Base-by-base conservation (phyloP, 2,113 vertebrate species). In the Thunnus maccoyii region DNA sequence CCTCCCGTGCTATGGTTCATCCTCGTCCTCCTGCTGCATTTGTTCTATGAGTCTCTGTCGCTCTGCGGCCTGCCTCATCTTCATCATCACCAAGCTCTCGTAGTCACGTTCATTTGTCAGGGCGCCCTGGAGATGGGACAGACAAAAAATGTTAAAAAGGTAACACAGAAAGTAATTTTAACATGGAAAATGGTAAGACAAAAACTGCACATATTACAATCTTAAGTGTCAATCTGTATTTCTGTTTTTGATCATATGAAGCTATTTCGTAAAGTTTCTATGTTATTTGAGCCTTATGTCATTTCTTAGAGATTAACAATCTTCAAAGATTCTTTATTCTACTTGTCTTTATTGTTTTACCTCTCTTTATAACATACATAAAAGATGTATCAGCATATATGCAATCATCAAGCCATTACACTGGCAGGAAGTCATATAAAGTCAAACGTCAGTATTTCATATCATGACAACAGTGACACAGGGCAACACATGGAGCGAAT, bases 41-140 rank as follows among this genome's bases (percentile, higher is more conserved):
- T 96, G 94, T 64, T 97, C 93, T 0, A 98, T 98, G 18, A 99
- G 95, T 78, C 92, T 96, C 91, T 99, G 97, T 41, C 98, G 94
- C 88, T 99, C 98, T 0, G 97, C 97, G 0, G 97, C 98, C 83
- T 99, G 98, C 66, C 98, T 96, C 97, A 99, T 95, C 87, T 94
- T 95, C 98, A 99, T 99, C 96, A 99, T 90, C 93, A 99, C 98
- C 61, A 99, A 90, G 71, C 97, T 99, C 94, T 99, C 98, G 0
- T 96, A 99, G 91, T 99, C 98, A 14, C 97, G 94, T 58, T 98
- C 97, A 0, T 93, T 97, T 44, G 95, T 89, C 75, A 97, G 91
- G 0, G 96, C 92, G 0, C 74, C 93, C 98, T 99, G 88, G 16
- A 71, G 4, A 5, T 63, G 85, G 51, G 50, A 88, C 4, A 84